Conservation (phyloP, 2,797 vertebrate genomes). For the Macropus fuliginosus region DNA sequence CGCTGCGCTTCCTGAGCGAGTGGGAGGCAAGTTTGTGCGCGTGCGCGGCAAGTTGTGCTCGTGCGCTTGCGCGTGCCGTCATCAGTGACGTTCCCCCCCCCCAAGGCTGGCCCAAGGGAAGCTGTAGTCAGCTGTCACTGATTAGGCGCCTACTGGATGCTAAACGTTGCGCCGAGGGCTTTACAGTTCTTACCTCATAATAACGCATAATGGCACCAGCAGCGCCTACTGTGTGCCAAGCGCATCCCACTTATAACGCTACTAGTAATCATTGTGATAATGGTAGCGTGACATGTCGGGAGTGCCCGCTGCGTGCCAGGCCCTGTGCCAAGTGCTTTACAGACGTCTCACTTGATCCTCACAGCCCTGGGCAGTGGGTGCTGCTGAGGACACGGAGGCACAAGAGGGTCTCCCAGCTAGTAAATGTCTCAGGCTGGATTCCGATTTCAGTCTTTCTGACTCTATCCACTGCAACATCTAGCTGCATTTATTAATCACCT, state of each 20-base stretch:
- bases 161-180: not conserved
- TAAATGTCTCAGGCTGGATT: not conserved
- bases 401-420: not conserved
- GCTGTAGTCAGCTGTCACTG: not conserved
- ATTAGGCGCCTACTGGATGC: not conserved
- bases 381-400: not conserved
- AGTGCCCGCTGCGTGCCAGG: not conserved
- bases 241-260: too few relatives aligned
- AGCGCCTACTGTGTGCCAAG: too few relatives aligned
- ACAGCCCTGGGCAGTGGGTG: not conserved
- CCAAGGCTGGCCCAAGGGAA: not conserved
- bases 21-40: constrained; percentile 91
- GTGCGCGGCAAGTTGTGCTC: constrained; percentile 83
- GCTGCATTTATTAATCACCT: not conserved
- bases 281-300: not conserved
- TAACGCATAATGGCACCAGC: too few relatives aligned
- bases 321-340: not conserved
- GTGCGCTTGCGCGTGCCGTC: not conserved
- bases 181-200: too few relatives aligned
- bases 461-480: too few relatives aligned
- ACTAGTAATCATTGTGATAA: too few relatives aligned
- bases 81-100: not conserved
- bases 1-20: constrained; percentile 89
- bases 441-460: too few relatives aligned
- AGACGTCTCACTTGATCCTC: not conserved